Percentiles rank a stretch among this genome's conserved stretches.
These are phyloP conservation scores for Trissonchulus latispiculum DNA, from an alignment of 2,888 invertebrate genomes.

Conservation along the genomic window DNA sequence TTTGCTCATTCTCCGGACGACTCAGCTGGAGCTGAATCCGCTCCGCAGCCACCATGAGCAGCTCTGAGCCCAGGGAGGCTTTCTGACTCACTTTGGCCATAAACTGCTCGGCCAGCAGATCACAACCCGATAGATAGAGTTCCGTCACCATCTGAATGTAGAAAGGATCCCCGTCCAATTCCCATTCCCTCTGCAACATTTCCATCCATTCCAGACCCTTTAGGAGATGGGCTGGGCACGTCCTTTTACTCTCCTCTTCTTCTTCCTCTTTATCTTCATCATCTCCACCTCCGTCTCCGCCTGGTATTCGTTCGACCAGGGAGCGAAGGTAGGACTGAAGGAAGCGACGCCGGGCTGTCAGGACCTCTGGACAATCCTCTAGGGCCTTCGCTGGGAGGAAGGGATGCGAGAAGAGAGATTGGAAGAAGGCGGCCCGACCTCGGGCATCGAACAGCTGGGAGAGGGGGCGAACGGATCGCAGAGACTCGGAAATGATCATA, in stretches of 20 bases:
- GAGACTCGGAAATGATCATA: not conserved
- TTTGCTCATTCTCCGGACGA: not conserved
- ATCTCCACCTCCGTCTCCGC: not conserved
- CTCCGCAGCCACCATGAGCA: not conserved
- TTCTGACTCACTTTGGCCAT: not conserved
- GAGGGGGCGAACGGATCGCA: conserved; percentile 1
- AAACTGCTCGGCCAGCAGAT: not conserved
- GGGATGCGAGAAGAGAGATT: conserved; percentile 13
- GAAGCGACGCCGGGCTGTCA: conserved; percentile 1
- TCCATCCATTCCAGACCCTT: not conserved
- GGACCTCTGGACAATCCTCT: not conserved
- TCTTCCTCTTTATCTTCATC: not conserved
- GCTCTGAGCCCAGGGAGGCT: conserved; percentile 9
- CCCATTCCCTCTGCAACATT: not conserved
- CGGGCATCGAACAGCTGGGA: not conserved
- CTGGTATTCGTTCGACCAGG: not conserved
- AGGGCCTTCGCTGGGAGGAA: not conserved
- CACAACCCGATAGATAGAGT: conserved; percentile 1
- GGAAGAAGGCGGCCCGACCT: not conserved
- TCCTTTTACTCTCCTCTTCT: too few species aligned
- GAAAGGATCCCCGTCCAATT: not conserved
- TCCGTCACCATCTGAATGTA: not conserved
- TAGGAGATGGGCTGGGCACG: too few species aligned
- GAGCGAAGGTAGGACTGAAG: not conserved
- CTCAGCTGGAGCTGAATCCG: not conserved